These are phyloP conservation scores for Trematocara macrostoma DNA, from an alignment of 2,113 vertebrate genomes.

Conservation along the genomic window DNA sequence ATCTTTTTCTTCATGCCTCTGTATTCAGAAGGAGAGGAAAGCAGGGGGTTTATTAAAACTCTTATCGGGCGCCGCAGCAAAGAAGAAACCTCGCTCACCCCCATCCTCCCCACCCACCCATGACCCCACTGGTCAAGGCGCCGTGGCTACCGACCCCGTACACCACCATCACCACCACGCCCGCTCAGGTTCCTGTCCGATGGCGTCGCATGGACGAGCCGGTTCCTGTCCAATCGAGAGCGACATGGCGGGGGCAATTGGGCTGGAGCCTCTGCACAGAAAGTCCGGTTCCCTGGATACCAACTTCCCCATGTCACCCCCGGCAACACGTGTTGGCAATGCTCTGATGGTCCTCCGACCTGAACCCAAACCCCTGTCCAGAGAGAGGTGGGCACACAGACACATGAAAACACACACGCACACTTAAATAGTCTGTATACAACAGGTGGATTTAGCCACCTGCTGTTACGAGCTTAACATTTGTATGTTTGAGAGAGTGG, in stretches of 20 bases:
- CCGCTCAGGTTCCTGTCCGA: constrained; percentile 90
- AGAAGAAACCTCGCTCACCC: constrained; percentile 92
- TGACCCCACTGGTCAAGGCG: constrained; percentile 73
- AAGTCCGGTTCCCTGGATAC: constrained; percentile 96
- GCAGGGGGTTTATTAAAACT: constrained; percentile 89
- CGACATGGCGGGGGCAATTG: constrained; percentile 90
- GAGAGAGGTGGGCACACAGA: constrained; percentile 82
- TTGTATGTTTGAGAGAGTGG: neutral
- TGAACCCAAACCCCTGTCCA: constrained; percentile 87
- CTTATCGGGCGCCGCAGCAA: constrained; percentile 88
- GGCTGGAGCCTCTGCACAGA: constrained; percentile 92
- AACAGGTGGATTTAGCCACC: neutral
- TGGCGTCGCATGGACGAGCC: constrained; percentile 76
- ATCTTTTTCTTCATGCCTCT: neutral
- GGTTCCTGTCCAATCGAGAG: constrained; percentile 96
- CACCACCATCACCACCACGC: constrained; percentile 71
- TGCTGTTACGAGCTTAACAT: neutral
- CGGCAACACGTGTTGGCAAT: constrained; percentile 77
- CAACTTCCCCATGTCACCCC: constrained; percentile 88
- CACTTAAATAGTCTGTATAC: neutral
- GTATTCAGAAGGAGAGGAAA: constrained; percentile 92
- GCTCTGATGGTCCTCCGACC: constrained; percentile 84
- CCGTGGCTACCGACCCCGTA: constrained; percentile 74
- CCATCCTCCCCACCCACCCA: constrained; percentile 88
- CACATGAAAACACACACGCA: neutral